Base-by-base conservation (phyloP, 2,797 vertebrate genomes). In the Hypotaenidia okinawae region DNA sequence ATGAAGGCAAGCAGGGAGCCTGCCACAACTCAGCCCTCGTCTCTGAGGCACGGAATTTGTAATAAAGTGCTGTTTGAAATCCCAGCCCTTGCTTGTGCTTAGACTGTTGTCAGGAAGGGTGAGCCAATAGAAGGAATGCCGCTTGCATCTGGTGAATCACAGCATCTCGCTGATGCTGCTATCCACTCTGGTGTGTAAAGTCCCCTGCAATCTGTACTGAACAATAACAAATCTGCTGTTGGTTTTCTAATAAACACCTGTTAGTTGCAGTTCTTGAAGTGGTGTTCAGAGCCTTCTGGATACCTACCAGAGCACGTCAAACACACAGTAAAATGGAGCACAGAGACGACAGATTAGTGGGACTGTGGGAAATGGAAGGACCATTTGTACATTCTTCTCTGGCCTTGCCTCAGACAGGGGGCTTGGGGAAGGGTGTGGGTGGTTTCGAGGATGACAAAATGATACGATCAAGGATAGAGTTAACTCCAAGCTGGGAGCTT, bases 401-500 rank as follows among this genome's bases (percentile, higher is more conserved):
- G 37, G 28, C 41, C 51, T 72, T 72, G 41, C 23, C 24, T 80
- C 55, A 25, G 22, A n/a, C 17, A 33, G 24, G 8, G 32, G 5
- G 3, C 14, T 17, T 52, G 69, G 17, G 7, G 32, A 41, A 11
- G 2, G 24, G 9, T 19, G 22, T 47, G 69, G 51, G 35, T 19
- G 58, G 13, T 37, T 57, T 58, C 1, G 11, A 89, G 39, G 37
- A 32, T 35, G 32, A n/a, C 28, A 82, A 72, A 67, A 55, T 59
- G 0, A 30, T 63, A 41, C 25, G 24, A 24, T 49, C 0, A 0
- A 82, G 84, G 84, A 57, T 49, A 41, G 11, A 80, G 30, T 74
- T 64, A 43, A 39, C 11, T 57, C 69, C 21, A 47, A 59, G n/a
- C 15, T 58, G 51, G 24, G 58, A 68, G 8, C 23, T 87, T 54